phyloP scores from a whole-genome alignment of 1,140 invertebrate species.

The Lasioglossum albipes region DNA sequence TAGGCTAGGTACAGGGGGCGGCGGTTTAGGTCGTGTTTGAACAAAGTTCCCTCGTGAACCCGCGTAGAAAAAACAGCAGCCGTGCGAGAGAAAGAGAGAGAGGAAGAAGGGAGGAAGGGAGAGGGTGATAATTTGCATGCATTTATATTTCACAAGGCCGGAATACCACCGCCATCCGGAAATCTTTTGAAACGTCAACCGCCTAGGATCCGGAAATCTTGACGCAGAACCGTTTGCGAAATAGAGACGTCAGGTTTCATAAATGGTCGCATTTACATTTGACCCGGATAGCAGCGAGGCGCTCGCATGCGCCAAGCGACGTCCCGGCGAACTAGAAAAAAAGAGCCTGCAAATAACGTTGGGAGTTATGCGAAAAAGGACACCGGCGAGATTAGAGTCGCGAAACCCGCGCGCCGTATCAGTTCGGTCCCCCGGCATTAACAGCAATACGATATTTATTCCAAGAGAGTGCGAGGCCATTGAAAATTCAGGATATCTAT shows the following conservation, averaged over 20 bases:
- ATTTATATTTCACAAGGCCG: slow-evolving; percentile 8
- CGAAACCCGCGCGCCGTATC: not conserved
- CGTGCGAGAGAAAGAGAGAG: no score
- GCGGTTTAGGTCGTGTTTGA: no score
- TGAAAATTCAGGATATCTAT: no score
- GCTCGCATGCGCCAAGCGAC: not conserved
- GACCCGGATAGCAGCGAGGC: slow-evolving; percentile 30
- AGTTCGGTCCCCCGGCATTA: no score
- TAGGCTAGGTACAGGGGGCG: no score
- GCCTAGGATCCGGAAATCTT: slow-evolving; percentile 40
- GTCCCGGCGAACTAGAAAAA: not conserved
- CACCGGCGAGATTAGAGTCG: not conserved
- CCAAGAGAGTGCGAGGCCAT: no score
- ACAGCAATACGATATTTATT: not conserved
- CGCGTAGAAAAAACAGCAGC: no score
- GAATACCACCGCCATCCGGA: not conserved
- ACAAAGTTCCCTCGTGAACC: not conserved
- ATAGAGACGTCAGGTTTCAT: slow-evolving; percentile 56
- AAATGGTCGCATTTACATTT: slow-evolving; percentile 58
- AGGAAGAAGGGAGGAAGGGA: not conserved
- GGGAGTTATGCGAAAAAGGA: not conserved
- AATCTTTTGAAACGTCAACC: slow-evolving; percentile 48
- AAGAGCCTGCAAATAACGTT: not conserved
- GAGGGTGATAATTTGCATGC: slow-evolving; percentile 8
- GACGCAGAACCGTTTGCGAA: slow-evolving; percentile 43